A percentile compares a stretch with the other conserved stretches of the same genome.
phyloP scores from a whole-genome alignment of 2,797 vertebrate species.

The Smutsia temminckii region DNA sequence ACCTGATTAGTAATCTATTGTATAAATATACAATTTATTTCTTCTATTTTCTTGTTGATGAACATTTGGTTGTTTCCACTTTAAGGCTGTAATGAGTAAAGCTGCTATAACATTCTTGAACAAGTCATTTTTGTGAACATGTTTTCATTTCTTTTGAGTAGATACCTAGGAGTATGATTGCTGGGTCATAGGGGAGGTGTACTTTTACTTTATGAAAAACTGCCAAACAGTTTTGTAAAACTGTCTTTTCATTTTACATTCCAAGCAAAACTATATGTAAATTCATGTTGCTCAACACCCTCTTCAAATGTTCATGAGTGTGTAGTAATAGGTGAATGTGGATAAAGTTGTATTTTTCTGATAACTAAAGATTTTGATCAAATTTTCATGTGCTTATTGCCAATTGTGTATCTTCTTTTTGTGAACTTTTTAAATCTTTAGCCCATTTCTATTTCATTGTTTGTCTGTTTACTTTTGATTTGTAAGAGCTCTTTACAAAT shows the following conservation, averaged over 20 bases:
- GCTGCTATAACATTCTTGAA: conserved; percentile 10
- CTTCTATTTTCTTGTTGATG: background rate
- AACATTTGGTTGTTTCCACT: conserved; percentile 28
- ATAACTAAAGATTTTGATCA: background rate
- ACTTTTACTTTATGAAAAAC: conserved; percentile 33
- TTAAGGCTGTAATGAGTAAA: conserved; percentile 21
- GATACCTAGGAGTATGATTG: background rate
- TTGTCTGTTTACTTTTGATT: background rate
- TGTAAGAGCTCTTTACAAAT: background rate
- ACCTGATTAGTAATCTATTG: background rate
- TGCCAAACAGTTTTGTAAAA: background rate
- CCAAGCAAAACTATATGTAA: background rate
- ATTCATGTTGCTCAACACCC: background rate
- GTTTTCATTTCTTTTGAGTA: conserved; percentile 20
- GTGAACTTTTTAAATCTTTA: background rate
- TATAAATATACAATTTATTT: background rate
- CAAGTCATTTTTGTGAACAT: background rate
- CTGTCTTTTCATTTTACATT: background rate
- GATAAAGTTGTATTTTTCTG: background rate
- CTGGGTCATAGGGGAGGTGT: background rate
- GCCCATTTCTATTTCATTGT: background rate
- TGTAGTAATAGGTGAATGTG: background rate
- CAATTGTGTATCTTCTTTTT: background rate
- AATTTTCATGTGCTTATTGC: background rate
- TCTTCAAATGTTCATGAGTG: background rate